Evolutionary conservation across 1,140 invertebrate genomes (phyloP).

Genomic region (Drosophila truncata): DNA sequence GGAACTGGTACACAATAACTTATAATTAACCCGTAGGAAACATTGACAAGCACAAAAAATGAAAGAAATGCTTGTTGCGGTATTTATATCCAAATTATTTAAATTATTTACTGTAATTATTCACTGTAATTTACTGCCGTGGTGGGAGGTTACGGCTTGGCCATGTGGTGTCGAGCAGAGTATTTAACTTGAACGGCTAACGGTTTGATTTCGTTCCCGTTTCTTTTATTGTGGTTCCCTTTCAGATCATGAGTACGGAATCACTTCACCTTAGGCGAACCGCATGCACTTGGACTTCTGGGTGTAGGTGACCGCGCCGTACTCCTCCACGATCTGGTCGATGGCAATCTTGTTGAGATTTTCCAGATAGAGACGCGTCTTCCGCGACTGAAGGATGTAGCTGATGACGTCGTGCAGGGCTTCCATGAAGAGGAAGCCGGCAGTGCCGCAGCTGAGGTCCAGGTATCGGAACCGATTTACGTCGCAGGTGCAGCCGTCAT

Average conservation of each 20-base stretch:
- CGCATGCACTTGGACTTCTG: conserved; percentile 78
- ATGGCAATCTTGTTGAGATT: conserved; percentile 76
- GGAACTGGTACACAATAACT: background rate
- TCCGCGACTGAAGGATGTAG: conserved; percentile 77
- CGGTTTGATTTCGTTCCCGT: background rate
- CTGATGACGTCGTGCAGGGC: conserved; percentile 77
- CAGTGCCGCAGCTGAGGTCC: conserved; percentile 78
- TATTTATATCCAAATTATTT: background rate
- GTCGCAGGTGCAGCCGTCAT: conserved; percentile 82
- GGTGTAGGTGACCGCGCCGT: conserved; percentile 74
- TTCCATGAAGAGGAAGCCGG: conserved; percentile 74
- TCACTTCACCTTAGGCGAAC: conserved; percentile 40
- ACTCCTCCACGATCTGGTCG: conserved; percentile 76
- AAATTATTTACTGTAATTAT: background rate
- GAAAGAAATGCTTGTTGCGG: background rate
- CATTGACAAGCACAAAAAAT: background rate
- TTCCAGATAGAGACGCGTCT: conserved; percentile 72
- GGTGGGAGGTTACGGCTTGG: background rate
- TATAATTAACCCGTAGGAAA: background rate
- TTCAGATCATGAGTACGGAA: background rate
- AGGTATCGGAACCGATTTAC: conserved; percentile 80
- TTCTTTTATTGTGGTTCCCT: background rate
- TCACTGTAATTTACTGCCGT: background rate
- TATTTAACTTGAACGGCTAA: background rate
- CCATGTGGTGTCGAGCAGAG: background rate